phyloP scores from a whole-genome alignment of 2,113 vertebrate genomes.

The Centropus unirufus region DNA sequence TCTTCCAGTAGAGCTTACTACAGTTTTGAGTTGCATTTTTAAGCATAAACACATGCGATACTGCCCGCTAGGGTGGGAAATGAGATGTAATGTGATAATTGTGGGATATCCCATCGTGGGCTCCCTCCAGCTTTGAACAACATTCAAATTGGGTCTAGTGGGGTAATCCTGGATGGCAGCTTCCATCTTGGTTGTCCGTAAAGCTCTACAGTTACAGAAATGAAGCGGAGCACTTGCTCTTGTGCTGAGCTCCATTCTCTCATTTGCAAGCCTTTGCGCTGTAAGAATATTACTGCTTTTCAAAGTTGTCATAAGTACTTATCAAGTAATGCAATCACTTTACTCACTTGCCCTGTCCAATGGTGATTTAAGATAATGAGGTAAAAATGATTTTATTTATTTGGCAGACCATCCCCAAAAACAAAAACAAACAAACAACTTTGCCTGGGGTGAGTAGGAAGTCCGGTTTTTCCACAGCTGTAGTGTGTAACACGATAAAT shows the following conservation, averaged over 20 bases:
- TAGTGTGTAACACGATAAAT: constrained; percentile 68
- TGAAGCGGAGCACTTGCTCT: background rate
- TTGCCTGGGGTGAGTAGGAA: constrained; percentile 70
- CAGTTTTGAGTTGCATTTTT: background rate
- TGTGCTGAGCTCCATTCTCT: constrained; percentile 25
- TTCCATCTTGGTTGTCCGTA: background rate
- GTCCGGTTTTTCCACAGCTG: constrained; percentile 69
- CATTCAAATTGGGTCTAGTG: background rate
- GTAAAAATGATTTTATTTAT: constrained; percentile 74
- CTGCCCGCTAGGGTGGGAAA: background rate
- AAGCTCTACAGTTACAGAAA: constrained; percentile 19
- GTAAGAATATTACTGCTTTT: constrained; percentile 61
- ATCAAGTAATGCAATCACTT: constrained; percentile 60
- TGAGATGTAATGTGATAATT: background rate
- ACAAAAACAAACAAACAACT: constrained; percentile 73
- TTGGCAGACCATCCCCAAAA: constrained; percentile 71
- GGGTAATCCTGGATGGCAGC: background rate
- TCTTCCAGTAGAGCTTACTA: constrained; percentile 5
- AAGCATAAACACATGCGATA: background rate
- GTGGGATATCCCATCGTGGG: background rate
- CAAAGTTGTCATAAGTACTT: constrained; percentile 53
- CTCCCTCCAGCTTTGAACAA: background rate
- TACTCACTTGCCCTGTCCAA: constrained; percentile 68
- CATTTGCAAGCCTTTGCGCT: constrained; percentile 43
- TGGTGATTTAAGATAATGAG: constrained; percentile 72